A percentile compares a stretch with the other conserved stretches of the same genome.
These are phyloP conservation scores for Megaustenia siamemsis DNA, from an alignment of 2,888 invertebrate species.

Conservation along the genomic window DNA sequence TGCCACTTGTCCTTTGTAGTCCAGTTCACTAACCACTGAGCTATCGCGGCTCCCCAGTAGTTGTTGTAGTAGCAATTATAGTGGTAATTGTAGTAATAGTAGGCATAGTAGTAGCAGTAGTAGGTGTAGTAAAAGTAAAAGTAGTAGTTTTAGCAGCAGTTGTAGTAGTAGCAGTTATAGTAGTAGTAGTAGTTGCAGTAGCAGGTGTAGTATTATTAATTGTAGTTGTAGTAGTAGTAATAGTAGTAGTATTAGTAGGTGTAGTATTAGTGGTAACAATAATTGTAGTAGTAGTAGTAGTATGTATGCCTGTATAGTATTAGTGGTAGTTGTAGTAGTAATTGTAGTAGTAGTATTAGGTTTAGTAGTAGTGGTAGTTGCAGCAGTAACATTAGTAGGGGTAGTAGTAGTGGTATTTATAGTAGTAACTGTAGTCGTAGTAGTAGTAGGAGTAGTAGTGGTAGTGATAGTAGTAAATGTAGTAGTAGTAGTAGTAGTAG, in stretches of 20 bases:
- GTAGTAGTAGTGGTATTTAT: too few species aligned
- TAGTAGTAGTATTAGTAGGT: constrained; percentile 34
- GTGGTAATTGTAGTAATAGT: not conserved
- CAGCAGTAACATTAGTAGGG: too few species aligned
- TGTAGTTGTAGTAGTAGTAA: constrained; percentile 35
- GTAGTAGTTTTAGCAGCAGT: not conserved
- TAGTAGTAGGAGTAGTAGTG: too few species aligned
- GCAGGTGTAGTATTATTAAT: constrained; percentile 4
- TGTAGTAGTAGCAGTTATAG: not conserved
- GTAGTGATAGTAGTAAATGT: too few species aligned
- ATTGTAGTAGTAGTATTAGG: too few species aligned
- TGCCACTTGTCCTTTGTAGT: too few species aligned
- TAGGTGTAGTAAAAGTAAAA: not conserved
- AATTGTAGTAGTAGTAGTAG: constrained; percentile 6
- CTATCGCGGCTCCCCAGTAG: too few species aligned
- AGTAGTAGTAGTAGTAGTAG: too few species aligned
- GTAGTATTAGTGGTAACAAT: constrained; percentile 19
- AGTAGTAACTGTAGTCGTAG: too few species aligned
- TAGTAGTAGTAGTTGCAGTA: not conserved
- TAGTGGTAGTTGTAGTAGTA: too few species aligned
- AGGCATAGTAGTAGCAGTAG: not conserved
- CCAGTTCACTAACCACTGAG: too few species aligned
- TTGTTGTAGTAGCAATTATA: not conserved
- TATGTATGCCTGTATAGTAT: not conserved
- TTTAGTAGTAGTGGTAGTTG: too few species aligned